A percentile compares a stretch with the other conserved stretches of the same genome.
Evolutionary conservation across 2,888 invertebrate genomes (phyloP).

Genomic region (Leucophenga maculata): DNA sequence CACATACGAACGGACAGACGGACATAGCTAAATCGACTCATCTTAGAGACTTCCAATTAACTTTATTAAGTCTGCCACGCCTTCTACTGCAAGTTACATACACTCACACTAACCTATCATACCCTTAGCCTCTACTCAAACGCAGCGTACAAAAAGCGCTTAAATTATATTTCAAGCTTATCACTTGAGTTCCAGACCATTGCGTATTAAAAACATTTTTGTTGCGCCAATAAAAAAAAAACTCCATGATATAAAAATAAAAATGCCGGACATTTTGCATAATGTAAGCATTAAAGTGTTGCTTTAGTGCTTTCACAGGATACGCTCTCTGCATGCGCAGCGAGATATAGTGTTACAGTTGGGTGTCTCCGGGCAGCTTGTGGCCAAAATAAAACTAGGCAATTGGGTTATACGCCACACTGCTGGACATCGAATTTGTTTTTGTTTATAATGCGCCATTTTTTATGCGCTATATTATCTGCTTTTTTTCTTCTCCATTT

Average conservation of each 20-base stretch:
- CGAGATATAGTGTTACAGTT: too few species aligned
- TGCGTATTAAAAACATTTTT: constrained; percentile 65
- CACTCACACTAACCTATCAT: too few species aligned
- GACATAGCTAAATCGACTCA: too few species aligned
- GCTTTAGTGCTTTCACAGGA: constrained; percentile 7
- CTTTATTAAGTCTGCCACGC: too few species aligned
- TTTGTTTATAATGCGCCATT: constrained; percentile 46
- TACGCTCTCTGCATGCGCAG: background rate
- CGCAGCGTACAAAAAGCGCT: too few species aligned
- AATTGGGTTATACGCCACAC: constrained; percentile 49
- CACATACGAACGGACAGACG: too few species aligned
- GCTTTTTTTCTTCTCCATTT: background rate
- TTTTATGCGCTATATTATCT: constrained; percentile 2
- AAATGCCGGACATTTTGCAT: constrained; percentile 54
- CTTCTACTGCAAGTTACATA: too few species aligned
- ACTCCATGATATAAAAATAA: background rate
- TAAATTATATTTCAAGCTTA: constrained; percentile 51
- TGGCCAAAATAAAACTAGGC: constrained; percentile 49
- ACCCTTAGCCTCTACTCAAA: too few species aligned
- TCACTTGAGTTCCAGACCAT: constrained; percentile 63
- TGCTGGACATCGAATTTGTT: constrained; percentile 44
- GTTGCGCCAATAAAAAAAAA: constrained; percentile 58
- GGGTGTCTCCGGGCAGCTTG: background rate
- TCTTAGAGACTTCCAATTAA: too few species aligned
- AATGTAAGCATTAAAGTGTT: constrained; percentile 53